Evolutionary conservation across 2,888 invertebrate species (phyloP), one percentile per base, ranked within the genome.

Genomic region (Plagiodera versicolora): DNA sequence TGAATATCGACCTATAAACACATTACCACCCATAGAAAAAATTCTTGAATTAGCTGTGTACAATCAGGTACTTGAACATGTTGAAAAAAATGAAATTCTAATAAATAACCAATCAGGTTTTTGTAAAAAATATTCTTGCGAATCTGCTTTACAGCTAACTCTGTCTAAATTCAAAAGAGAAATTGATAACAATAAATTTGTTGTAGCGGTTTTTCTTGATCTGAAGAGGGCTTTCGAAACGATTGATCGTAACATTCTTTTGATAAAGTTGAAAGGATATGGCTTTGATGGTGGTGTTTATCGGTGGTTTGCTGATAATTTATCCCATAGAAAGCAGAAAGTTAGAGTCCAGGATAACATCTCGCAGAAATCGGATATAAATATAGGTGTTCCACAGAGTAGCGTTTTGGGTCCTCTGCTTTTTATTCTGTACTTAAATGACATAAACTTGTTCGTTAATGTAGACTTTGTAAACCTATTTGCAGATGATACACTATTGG

Each of bases 401-500:
- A 18, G 14, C 20, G 32, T 35, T 14, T 16, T 48, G 14, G 28
- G 14, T n/a, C 24, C 48, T 20, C 14, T 50, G 14, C 30, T 50
- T 17, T 53, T 53, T 17, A 45, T 53, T 19, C 44, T 53, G 11
- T 24, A 53, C 16, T 16, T 28, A 16, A 44, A 44, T 53, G 20
- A 45, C 46, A 55, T 46, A 24, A 28, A 55, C 46, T 16, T 47
- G 16, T 55, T 20, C 19, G n/a, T 39, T 16, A 20, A 56, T 39
- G 19, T 35, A 10, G 49, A 56, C 18, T 28, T 56, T 35, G 16
- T 49, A n/a, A 56, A 49, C n/a, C 14, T 35, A 17, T 56, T 56
- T 16, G 49, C 56, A 14, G 48, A 56, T 44, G 56, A 56, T 14
- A 48, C 28, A n/a, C 47, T 48, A 45, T 24, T 56, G 17, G 56